A percentile compares a stretch with the other conserved stretches of the same genome.
phyloP scores from a whole-genome alignment of 2,888 invertebrate species.

The Drosophila vallismaia region DNA sequence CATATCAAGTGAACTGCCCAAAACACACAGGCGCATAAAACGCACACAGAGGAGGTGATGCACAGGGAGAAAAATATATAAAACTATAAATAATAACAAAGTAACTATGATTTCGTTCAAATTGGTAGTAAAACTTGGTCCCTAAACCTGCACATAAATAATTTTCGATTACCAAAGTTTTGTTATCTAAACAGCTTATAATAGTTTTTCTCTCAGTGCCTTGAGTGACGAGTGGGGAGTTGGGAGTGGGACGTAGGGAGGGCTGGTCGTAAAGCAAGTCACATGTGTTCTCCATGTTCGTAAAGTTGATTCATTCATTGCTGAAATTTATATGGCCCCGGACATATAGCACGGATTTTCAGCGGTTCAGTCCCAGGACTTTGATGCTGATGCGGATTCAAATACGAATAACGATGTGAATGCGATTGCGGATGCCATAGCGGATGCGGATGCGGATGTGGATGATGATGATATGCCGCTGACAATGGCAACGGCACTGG shows the following conservation, averaged over 20 bases:
- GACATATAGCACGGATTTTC: conserved; percentile 41
- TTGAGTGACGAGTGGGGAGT: conserved; percentile 9
- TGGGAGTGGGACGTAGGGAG: not conserved
- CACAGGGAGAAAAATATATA: conserved; percentile 12
- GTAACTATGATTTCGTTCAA: not conserved
- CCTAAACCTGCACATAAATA: too few species aligned
- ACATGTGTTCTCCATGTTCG: conserved; percentile 72
- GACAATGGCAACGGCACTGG: conserved; percentile 65
- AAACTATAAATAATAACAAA: not conserved
- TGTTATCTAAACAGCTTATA: too few species aligned
- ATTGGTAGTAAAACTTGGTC: too few species aligned
- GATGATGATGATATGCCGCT: conserved; percentile 57
- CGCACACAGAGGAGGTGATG: conserved; percentile 12
- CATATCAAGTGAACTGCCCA: conserved; percentile 65
- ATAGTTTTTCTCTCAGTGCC: conserved; percentile 4
- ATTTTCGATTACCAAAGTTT: too few species aligned
- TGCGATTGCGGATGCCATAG: conserved; percentile 13
- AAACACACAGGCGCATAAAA: conserved; percentile 41
- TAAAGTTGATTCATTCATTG: conserved; percentile 78
- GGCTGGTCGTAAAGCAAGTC: conserved; percentile 63
- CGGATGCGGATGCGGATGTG: conserved; percentile 16
- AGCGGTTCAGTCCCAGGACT: conserved; percentile 30
- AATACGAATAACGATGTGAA: conserved; percentile 15
- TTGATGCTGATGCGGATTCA: conserved; percentile 21
- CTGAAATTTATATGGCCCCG: conserved; percentile 73